phyloP scores from a whole-genome alignment of 2,888 invertebrate genomes.

The Anorthoa munda region DNA sequence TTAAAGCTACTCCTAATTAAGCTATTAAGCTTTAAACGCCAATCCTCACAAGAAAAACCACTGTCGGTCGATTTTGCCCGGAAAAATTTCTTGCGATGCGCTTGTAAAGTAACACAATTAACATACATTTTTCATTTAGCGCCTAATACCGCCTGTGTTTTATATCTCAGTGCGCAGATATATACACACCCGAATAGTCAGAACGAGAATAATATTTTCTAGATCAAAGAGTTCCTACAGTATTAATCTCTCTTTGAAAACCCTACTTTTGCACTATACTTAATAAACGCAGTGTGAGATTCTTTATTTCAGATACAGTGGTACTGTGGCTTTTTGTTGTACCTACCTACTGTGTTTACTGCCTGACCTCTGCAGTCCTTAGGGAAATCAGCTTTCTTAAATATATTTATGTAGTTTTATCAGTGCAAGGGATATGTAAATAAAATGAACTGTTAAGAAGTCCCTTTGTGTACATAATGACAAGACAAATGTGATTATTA shows the following conservation, averaged over 20 bases:
- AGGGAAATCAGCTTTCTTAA: conserved; percentile 53
- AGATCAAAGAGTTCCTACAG: not conserved
- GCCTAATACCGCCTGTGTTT: not conserved
- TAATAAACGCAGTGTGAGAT: not conserved
- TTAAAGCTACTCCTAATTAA: too few relatives aligned
- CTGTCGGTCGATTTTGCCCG: not conserved
- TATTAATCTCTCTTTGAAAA: not conserved
- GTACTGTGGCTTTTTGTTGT: conserved; percentile 29
- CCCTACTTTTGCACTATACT: not conserved
- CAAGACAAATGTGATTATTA: not conserved
- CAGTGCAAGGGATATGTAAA: conserved; percentile 42
- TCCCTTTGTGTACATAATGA: conserved; percentile 12
- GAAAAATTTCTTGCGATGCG: too few relatives aligned
- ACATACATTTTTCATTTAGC: not conserved
- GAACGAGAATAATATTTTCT: not conserved
- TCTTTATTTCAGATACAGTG: not conserved
- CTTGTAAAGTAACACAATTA: too few relatives aligned
- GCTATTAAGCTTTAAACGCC: too few relatives aligned
- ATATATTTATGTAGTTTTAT: conserved; percentile 24
- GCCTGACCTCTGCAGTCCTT: conserved; percentile 47
- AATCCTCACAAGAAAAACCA: not conserved
- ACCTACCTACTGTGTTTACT: conserved; percentile 1
- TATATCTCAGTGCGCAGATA: not conserved
- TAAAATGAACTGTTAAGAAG: conserved; percentile 23
- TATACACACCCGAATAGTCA: too few relatives aligned